These are phyloP conservation scores for Psittacus erithacus DNA, from an alignment of 2,113 vertebrate genomes.

Conservation along the genomic window DNA sequence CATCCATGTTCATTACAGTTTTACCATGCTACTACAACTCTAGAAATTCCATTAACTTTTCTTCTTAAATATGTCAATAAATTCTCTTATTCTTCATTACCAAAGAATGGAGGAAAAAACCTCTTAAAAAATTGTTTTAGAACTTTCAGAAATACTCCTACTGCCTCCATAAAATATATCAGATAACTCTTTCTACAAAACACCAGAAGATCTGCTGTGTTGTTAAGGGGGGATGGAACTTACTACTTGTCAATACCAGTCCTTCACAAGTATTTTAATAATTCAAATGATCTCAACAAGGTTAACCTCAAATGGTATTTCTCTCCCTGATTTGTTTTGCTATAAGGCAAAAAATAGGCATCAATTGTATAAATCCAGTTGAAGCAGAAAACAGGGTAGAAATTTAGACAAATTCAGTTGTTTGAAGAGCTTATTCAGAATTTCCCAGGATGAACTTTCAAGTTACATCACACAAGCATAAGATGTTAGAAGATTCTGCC, in stretches of 20 bases:
- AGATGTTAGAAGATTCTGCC: not conserved
- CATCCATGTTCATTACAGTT: not conserved
- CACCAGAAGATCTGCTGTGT: not conserved
- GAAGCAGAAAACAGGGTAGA: not conserved
- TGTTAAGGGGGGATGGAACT: not conserved
- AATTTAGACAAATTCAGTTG: not conserved
- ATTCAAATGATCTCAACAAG: not conserved
- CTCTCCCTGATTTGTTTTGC: not conserved
- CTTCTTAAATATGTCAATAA: not conserved
- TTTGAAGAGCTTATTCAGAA: not conserved
- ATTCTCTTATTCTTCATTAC: not conserved
- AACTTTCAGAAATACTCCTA: not conserved
- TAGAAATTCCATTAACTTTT: not conserved
- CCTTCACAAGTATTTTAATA: not conserved
- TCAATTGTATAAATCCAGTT: not conserved
- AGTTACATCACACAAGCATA: not conserved
- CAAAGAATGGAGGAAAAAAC: not conserved
- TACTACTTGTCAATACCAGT: not conserved
- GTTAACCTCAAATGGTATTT: not conserved
- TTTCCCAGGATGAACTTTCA: not conserved
- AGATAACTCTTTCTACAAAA: not conserved
- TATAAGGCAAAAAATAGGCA: not conserved
- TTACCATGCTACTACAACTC: not conserved
- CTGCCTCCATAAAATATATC: not conserved
- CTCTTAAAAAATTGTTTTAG: not conserved